These are phyloP conservation scores for Pavo muticus DNA, from an alignment of 2,113 vertebrate species.

Conservation along the genomic window DNA sequence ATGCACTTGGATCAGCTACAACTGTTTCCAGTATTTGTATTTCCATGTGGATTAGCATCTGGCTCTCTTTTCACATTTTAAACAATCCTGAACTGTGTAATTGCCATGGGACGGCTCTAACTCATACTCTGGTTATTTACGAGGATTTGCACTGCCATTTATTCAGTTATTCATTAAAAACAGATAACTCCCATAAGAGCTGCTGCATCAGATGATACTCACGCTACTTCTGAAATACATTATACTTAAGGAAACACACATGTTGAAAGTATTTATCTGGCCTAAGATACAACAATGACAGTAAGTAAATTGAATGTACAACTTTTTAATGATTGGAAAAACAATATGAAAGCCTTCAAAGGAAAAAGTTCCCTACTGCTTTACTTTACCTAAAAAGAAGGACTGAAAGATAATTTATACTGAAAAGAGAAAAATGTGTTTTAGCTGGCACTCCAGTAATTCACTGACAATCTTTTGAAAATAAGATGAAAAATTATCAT, in stretches of 20 bases:
- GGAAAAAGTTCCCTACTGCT: background rate
- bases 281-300: background rate
- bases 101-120: conserved; percentile 37
- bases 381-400: background rate
- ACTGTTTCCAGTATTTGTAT: conserved; percentile 22
- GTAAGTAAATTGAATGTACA: background rate
- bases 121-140: background rate
- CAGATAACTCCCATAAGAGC: conserved; percentile 41
- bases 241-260: conserved; percentile 15
- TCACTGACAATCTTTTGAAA: background rate
- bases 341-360: background rate
- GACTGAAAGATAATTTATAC: background rate
- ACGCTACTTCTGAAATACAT: conserved; percentile 3
- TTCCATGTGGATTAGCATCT: conserved; percentile 57
- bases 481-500: background rate
- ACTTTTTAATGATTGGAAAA: background rate
- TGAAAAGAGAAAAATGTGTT: background rate
- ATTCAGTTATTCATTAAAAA: conserved; percentile 80
- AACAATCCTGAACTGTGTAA: conserved; percentile 26
- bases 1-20: conserved; percentile 29
- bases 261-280: conserved; percentile 1
- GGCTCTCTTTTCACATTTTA: conserved; percentile 44
- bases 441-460: background rate
- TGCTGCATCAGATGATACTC: background rate
- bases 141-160: conserved; percentile 38